Conservation (phyloP, 2,888 invertebrate genomes). For the Oscheius sp. region DNA sequence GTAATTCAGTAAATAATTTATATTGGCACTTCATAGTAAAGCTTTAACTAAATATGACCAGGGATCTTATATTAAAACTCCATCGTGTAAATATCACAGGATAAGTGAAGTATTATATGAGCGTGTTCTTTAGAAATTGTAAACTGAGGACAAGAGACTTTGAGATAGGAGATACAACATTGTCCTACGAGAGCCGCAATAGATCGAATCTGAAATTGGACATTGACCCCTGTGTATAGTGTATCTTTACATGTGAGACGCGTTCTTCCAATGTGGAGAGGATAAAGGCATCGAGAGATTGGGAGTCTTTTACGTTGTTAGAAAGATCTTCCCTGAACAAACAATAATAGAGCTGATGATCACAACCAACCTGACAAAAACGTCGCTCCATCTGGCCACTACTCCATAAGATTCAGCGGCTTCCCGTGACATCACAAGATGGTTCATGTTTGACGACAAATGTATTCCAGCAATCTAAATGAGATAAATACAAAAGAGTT, state of each 20-base stretch:
- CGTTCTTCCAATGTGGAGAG: conserved; percentile 42
- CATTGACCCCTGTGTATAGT: too few species aligned
- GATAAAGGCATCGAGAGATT: conserved; percentile 48
- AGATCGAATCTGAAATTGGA: conserved; percentile 6
- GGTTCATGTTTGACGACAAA: conserved; percentile 34
- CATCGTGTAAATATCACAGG: conserved; percentile 35
- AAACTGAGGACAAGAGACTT: conserved; percentile 44
- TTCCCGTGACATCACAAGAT: conserved; percentile 42
- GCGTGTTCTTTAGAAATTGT: conserved; percentile 52
- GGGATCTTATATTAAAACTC: conserved; percentile 11
- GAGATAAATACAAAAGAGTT: conserved; percentile 1
- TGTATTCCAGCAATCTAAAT: conserved; percentile 48
- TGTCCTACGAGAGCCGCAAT: not conserved
- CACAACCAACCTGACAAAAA: conserved; percentile 41
- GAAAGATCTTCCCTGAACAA: conserved; percentile 44
- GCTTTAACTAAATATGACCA: too few species aligned
- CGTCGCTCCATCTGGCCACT: conserved; percentile 43
- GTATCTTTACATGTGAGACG: not conserved
- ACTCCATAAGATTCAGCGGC: conserved; percentile 31
- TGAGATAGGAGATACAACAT: conserved; percentile 36
- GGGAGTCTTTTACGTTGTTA: conserved; percentile 44
- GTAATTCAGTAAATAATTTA: too few species aligned
- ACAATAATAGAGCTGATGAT: not conserved
- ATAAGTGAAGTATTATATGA: conserved; percentile 45
- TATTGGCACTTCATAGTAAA: too few species aligned